Evolutionary conservation across 2,113 vertebrate species (phyloP).

Genomic region (Ginglymostoma cirratum): DNA sequence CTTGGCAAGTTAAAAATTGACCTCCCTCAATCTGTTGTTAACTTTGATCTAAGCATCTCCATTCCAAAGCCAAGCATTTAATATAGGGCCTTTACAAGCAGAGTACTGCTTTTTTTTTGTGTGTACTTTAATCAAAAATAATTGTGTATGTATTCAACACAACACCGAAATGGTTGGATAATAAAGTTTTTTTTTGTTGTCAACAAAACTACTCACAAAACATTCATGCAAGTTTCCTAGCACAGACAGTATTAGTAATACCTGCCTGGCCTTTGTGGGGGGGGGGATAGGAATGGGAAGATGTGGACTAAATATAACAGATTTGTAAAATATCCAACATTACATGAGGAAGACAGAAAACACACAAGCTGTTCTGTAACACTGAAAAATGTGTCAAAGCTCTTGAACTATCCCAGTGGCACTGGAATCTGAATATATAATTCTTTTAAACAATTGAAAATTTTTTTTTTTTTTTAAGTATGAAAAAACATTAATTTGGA

Average conservation of each 20-base stretch:
- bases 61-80: constrained; percentile 28
- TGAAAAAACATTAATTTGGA: constrained; percentile 28
- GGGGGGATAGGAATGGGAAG: not conserved
- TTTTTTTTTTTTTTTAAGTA: not conserved
- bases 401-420: constrained; percentile 30
- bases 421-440: constrained; percentile 36
- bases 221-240: not conserved
- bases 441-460: constrained; percentile 34
- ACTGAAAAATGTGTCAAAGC: constrained; percentile 37
- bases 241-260: not conserved
- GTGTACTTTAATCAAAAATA: constrained; percentile 38
- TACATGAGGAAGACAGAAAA: not conserved
- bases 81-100: constrained; percentile 1
- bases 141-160: constrained; percentile 34
- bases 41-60: not conserved
- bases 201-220: constrained; percentile 2
- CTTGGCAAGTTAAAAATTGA: constrained; percentile 1
- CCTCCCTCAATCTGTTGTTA: not conserved
- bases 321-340: constrained; percentile 4
- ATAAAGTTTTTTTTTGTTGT: not conserved
- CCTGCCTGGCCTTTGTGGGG: not conserved
- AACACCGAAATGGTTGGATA: constrained; percentile 32
- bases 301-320: not conserved
- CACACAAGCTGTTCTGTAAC: constrained; percentile 19
- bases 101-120: constrained; percentile 19